These are phyloP conservation scores for Thelaira solivaga DNA, from an alignment of 2,888 invertebrate genomes.

Conservation along the genomic window DNA sequence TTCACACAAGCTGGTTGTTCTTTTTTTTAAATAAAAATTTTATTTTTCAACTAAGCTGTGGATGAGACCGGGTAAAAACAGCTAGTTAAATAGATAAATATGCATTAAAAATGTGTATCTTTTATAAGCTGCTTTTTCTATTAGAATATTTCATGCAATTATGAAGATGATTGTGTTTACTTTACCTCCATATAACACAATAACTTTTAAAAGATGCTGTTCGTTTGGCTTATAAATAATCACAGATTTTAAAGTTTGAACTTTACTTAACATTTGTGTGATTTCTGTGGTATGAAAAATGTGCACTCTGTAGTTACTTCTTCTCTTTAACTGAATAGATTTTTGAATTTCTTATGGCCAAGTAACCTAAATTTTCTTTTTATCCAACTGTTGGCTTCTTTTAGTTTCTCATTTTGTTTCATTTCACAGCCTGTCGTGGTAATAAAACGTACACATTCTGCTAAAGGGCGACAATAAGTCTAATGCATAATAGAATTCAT, in stretches of 20 bases:
- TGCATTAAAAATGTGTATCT: too few relatives aligned
- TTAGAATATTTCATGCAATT: too few relatives aligned
- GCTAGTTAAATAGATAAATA: too few relatives aligned
- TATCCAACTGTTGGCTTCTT: conserved; percentile 12
- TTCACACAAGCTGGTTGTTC: too few relatives aligned
- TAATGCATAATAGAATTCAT: conserved; percentile 57
- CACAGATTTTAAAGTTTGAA: conserved; percentile 30
- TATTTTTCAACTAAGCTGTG: too few relatives aligned
- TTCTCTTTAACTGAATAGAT: conserved; percentile 38
- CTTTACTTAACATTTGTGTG: conserved; percentile 36
- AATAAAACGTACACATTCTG: conserved; percentile 33
- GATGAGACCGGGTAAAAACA: too few relatives aligned
- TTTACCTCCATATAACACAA: conserved; percentile 34
- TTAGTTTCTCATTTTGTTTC: neutral
- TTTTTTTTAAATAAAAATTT: too few relatives aligned
- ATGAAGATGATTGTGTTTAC: neutral
- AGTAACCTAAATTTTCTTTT: conserved; percentile 44
- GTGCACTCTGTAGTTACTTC: conserved; percentile 6
- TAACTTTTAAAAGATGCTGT: neutral
- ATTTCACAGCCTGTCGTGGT: conserved; percentile 33
- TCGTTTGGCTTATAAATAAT: conserved; percentile 17
- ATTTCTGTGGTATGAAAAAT: neutral
- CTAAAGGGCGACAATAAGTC: conserved; percentile 53
- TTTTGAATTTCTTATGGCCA: conserved; percentile 40
- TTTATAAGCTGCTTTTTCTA: too few relatives aligned